Evolutionary conservation across 92 coral and sea anemone genomes (phyloP).

Genomic region (Siderastrea siderea): DNA sequence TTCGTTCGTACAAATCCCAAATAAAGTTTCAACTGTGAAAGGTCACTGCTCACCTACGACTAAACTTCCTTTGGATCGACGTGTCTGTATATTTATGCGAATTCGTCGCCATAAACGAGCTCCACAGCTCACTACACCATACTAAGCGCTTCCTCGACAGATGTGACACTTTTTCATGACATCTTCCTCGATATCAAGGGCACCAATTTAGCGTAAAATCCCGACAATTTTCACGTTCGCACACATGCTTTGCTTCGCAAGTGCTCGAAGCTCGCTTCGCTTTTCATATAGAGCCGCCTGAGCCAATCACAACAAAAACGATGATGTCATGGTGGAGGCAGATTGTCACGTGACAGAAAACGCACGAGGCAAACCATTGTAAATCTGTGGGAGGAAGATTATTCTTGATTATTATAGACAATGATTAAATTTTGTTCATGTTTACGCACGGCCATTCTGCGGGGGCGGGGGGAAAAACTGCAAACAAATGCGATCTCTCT

Average conservation of each 20-base stretch:
- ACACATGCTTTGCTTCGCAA: constrained; percentile 53
- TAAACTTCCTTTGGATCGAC: constrained; percentile 63
- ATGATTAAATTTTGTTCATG: constrained; percentile 21
- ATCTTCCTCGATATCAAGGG: constrained; percentile 40
- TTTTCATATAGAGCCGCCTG: constrained; percentile 44
- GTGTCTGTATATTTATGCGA: constrained; percentile 77
- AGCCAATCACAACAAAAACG: constrained; percentile 83
- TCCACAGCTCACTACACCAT: constrained; percentile 40
- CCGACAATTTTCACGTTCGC: constrained; percentile 50
- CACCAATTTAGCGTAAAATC: constrained; percentile 40
- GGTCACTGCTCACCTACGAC: constrained; percentile 57
- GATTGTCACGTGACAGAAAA: constrained; percentile 76
- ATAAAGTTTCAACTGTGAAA: constrained; percentile 29
- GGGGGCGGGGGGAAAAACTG: constrained; percentile 1
- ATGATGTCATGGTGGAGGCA: constrained; percentile 81
- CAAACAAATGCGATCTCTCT: neutral
- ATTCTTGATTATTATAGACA: neutral
- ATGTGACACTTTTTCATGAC: constrained; percentile 57
- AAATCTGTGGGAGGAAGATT: constrained; percentile 5
- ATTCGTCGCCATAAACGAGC: constrained; percentile 84
- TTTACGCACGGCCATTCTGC: constrained; percentile 24
- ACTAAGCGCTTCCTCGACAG: constrained; percentile 39
- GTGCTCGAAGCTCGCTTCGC: constrained; percentile 42
- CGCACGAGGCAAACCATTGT: constrained; percentile 65
- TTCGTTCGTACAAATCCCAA: constrained; percentile 22